Evolutionary conservation across 2,888 invertebrate genomes (phyloP).

Genomic region (Hypsopygia costalis): DNA sequence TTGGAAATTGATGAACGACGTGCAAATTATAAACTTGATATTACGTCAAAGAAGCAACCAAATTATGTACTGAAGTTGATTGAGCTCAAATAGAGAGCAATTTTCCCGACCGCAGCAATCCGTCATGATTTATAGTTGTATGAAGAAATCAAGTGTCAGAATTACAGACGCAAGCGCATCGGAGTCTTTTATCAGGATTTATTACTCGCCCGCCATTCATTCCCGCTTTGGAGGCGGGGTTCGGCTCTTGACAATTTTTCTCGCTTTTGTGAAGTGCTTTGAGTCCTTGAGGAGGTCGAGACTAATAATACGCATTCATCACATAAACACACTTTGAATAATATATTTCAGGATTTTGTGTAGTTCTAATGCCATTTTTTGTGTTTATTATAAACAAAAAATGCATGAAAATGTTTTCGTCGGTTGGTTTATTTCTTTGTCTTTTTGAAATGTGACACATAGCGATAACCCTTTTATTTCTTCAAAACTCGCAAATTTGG

Average conservation of each 20-base stretch:
- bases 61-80: not conserved
- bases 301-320: not conserved
- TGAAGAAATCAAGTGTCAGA: slow-evolving; percentile 4
- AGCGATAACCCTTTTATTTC: too few relatives aligned
- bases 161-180: not conserved
- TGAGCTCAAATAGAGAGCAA: not conserved
- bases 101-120: not conserved
- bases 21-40: not conserved
- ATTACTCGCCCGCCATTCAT: not conserved
- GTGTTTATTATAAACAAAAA: too few relatives aligned
- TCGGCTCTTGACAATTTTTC: not conserved
- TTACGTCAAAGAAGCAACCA: not conserved
- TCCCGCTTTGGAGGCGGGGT: not conserved
- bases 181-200: not conserved
- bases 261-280: not conserved
- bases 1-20: too few relatives aligned
- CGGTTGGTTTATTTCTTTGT: too few relatives aligned
- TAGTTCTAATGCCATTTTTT: too few relatives aligned
- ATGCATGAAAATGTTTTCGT: too few relatives aligned
- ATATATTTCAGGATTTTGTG: not conserved
- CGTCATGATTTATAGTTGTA: not conserved
- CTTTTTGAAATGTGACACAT: too few relatives aligned
- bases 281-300: not conserved
- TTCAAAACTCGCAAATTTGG: too few relatives aligned
- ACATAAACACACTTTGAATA: not conserved